A percentile compares a stretch with the other conserved stretches of the same genome.
Evolutionary conservation across 2,113 vertebrate species (phyloP).

Genomic region (Mus pahari): DNA sequence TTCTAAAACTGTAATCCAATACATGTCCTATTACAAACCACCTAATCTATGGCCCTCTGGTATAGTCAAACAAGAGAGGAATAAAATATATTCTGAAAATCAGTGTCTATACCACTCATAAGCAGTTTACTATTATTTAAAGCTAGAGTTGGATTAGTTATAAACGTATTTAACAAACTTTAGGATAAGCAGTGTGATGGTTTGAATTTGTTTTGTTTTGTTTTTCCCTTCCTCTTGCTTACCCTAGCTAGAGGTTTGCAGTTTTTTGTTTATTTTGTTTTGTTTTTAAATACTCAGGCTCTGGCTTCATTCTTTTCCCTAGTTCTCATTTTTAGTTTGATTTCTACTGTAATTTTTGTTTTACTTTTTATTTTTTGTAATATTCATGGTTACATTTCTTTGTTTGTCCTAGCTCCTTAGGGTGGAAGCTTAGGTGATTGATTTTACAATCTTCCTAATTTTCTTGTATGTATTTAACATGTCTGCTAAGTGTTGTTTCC

Average conservation of each 20-base stretch:
- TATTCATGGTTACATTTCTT: constrained; percentile 35
- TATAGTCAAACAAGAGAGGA: neutral
- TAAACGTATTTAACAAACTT: neutral
- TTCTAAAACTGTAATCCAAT: neutral
- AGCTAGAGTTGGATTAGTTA: neutral
- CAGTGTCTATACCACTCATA: neutral
- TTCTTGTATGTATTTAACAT: constrained; percentile 5
- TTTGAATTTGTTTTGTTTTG: neutral
- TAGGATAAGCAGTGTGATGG: neutral
- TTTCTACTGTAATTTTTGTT: constrained; percentile 1
- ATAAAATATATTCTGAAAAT: constrained; percentile 5
- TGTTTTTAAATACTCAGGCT: neutral
- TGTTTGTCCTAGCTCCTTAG: neutral
- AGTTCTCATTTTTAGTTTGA: constrained; percentile 13
- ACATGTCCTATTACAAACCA: neutral
- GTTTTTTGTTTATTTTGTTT: neutral
- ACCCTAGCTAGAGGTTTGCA: no score
- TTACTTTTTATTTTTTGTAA: constrained; percentile 12
- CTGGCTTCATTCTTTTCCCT: neutral
- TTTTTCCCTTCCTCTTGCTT: no score
- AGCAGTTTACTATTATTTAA: constrained; percentile 29
- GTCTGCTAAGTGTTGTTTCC: neutral
- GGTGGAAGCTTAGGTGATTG: neutral
- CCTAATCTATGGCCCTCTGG: neutral
- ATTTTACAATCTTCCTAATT: neutral